Percentiles rank a stretch among this genome's conserved stretches.
Conservation (phyloP, 2,113 vertebrate genomes). For the Xyrauchen texanus region DNA sequence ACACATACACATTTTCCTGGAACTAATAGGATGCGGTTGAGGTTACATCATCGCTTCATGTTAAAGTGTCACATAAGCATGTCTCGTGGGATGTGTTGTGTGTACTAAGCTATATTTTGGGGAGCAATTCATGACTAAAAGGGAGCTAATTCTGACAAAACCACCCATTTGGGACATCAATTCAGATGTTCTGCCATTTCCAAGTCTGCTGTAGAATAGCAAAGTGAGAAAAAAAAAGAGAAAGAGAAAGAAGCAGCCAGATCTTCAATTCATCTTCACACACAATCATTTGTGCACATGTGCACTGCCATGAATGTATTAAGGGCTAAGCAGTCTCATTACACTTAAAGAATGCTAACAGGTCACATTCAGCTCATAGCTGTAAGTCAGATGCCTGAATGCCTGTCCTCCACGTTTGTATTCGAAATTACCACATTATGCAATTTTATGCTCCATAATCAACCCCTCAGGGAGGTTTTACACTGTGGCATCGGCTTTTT, state of each 20-base stretch:
- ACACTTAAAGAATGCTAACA: conserved; percentile 74
- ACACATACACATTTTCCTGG: background rate
- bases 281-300: conserved; percentile 12
- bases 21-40: too few species aligned
- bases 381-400: conserved; percentile 61
- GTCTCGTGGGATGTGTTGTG: too few species aligned
- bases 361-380: conserved; percentile 67
- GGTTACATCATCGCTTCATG: too few species aligned
- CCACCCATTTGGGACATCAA: too few species aligned
- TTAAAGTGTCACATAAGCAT: too few species aligned
- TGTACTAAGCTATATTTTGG: too few species aligned
- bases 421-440: conserved; percentile 73
- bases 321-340: conserved; percentile 67
- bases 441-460: conserved; percentile 72
- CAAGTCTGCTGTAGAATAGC: too few species aligned
- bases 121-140: too few species aligned
- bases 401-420: conserved; percentile 67
- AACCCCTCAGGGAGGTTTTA: conserved; percentile 66
- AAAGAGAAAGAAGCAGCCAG: too few species aligned
- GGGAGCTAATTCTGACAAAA: too few species aligned
- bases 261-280: background rate
- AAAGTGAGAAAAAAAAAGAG: background rate
- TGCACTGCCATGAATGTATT: conserved; percentile 51
- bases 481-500: conserved; percentile 55
- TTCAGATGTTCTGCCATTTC: too few species aligned